These are phyloP conservation scores for Zapornia atra DNA, from an alignment of 2,113 vertebrate genomes.

Conservation along the genomic window DNA sequence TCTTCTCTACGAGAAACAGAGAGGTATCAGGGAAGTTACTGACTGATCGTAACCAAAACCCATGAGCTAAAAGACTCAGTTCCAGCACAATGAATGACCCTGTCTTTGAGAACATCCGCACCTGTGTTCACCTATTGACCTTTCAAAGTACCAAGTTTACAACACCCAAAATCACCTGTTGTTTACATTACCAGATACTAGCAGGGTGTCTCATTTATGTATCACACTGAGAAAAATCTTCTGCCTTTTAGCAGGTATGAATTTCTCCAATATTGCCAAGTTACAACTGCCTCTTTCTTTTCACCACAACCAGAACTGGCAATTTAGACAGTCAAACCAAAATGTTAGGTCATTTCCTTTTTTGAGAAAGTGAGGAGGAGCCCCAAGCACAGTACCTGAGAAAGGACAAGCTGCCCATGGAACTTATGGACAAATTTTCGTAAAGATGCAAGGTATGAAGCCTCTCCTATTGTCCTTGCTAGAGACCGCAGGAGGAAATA, in stretches of 20 bases:
- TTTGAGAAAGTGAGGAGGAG: background rate
- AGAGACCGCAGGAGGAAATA: slow-evolving; percentile 92
- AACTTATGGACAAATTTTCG: slow-evolving; percentile 85
- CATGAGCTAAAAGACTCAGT: background rate
- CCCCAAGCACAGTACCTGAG: slow-evolving; percentile 82
- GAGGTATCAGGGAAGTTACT: background rate
- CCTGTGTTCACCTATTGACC: background rate
- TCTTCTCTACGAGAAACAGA: background rate
- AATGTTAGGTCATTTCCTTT: background rate
- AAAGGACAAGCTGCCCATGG: slow-evolving; percentile 92
- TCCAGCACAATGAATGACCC: background rate
- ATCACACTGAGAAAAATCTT: background rate
- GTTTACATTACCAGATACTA: background rate
- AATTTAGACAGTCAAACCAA: background rate
- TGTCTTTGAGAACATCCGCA: background rate
- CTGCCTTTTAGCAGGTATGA: background rate
- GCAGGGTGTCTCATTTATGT: background rate
- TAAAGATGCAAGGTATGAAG: slow-evolving; percentile 85
- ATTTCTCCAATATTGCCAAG: background rate
- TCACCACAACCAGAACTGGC: background rate
- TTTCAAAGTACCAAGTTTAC: background rate
- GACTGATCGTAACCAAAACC: background rate
- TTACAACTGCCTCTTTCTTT: background rate
- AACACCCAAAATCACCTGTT: background rate
- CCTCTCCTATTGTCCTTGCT: slow-evolving; percentile 81